phyloP scores from a whole-genome alignment of 2,113 vertebrate genomes.

The Galemys pyrenaicus region DNA sequence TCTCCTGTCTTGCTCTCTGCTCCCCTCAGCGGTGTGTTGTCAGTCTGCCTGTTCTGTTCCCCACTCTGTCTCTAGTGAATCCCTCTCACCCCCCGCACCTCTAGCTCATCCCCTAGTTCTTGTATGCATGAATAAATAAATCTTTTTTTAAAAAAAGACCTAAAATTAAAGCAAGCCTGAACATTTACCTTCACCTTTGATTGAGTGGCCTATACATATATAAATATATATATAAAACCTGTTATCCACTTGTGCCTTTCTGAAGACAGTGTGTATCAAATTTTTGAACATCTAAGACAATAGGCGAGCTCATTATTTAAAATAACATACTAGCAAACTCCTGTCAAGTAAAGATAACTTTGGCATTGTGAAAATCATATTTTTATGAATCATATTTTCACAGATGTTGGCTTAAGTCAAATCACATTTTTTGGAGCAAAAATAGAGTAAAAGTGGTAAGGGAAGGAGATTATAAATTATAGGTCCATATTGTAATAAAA shows the following conservation, averaged over 20 bases:
- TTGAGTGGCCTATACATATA: neutral
- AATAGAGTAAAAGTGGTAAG: neutral
- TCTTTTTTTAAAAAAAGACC: too few relatives aligned
- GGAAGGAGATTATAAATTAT: neutral
- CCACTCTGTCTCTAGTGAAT: too few relatives aligned
- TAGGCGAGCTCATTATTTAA: neutral
- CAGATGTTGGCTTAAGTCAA: conserved; percentile 5
- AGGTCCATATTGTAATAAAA: neutral
- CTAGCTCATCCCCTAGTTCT: too few relatives aligned
- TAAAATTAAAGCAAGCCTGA: conserved; percentile 31
- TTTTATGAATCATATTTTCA: conserved; percentile 48
- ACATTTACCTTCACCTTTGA: neutral
- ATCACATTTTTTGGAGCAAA: conserved; percentile 1
- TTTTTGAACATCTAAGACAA: neutral
- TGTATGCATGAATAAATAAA: too few relatives aligned
- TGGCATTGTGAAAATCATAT: conserved; percentile 23
- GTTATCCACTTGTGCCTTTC: neutral
- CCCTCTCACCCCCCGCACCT: too few relatives aligned
- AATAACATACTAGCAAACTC: neutral
- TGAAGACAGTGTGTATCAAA: neutral
- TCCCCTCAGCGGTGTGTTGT: too few relatives aligned
- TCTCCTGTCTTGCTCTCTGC: too few relatives aligned
- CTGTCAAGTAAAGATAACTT: neutral
- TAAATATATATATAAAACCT: neutral
- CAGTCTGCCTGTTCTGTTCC: too few relatives aligned